Conservation (phyloP, 2,888 invertebrate genomes). For the Drosophila nigricruria region DNA sequence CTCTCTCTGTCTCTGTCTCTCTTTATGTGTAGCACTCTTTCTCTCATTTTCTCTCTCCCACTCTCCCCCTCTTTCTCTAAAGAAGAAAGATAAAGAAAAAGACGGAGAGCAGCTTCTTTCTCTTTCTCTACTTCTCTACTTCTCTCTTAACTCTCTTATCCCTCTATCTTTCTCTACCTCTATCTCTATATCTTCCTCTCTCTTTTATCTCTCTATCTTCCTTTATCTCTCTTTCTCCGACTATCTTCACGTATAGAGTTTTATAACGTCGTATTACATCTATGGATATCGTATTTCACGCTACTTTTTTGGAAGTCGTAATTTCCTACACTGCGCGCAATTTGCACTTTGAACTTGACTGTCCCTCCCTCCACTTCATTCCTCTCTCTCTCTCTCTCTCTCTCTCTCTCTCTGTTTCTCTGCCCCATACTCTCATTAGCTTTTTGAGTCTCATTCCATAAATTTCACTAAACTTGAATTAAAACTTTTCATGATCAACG, state of each 20-base stretch:
- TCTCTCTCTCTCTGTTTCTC: neutral
- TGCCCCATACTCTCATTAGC: neutral
- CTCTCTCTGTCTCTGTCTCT: neutral
- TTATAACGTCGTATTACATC: neutral
- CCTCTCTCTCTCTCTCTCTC: neutral
- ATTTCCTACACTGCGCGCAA: neutral
- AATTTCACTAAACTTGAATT: slow-evolving; percentile 79
- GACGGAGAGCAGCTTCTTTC: too few relatives aligned
- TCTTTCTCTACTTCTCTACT: neutral
- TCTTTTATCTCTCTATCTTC: neutral
- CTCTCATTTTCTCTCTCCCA: neutral
- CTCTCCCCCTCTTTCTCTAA: neutral
- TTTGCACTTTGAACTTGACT: slow-evolving; percentile 43
- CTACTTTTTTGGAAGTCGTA: neutral
- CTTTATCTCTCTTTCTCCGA: neutral
- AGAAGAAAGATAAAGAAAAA: too few relatives aligned
- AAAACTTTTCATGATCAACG: slow-evolving; percentile 79
- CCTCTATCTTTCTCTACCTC: neutral
- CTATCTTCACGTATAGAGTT: neutral
- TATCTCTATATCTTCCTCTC: neutral
- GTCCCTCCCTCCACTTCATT: neutral
- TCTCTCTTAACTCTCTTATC: neutral
- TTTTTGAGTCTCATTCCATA: slow-evolving; percentile 29
- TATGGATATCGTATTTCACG: neutral
- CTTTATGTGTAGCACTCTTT: too few relatives aligned